Evolutionary conservation across 2,888 invertebrate genomes (phyloP).

Genomic region (Clepsis dumicolana): DNA sequence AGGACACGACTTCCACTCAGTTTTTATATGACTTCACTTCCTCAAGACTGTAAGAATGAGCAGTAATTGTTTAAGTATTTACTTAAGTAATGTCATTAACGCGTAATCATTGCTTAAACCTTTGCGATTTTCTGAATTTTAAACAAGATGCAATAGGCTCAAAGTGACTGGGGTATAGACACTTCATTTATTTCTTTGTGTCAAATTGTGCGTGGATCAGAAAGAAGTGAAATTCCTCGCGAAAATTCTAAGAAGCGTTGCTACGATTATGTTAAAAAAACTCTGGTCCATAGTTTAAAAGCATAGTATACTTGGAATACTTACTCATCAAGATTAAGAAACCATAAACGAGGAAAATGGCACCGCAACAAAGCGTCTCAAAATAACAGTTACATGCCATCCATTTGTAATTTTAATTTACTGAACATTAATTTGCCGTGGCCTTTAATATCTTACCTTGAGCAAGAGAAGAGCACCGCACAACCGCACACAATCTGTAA

Average conservation of each 20-base stretch:
- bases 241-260: background rate
- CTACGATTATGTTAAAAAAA: background rate
- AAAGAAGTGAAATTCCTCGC: constrained; percentile 4
- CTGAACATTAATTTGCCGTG: background rate
- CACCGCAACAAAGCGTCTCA: background rate
- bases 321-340: background rate
- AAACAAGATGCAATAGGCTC: background rate
- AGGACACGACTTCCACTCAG: constrained; percentile 32
- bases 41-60: background rate
- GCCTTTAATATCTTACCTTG: constrained; percentile 56
- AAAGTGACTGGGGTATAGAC: background rate
- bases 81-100: constrained; percentile 21
- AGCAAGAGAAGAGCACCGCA: constrained; percentile 56
- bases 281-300: too few species aligned
- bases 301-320: background rate
- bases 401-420: constrained; percentile 5
- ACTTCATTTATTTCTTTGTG: background rate
- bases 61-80: constrained; percentile 34
- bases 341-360: constrained; percentile 10
- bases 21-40: constrained; percentile 28
- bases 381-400: constrained; percentile 1
- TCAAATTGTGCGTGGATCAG: too few species aligned
- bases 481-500: constrained; percentile 60
- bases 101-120: constrained; percentile 9
- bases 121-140: background rate